A percentile compares a stretch with the other conserved stretches of the same genome.
phyloP scores from a whole-genome alignment of 2,113 vertebrate species.

The Nipponia nippon region DNA sequence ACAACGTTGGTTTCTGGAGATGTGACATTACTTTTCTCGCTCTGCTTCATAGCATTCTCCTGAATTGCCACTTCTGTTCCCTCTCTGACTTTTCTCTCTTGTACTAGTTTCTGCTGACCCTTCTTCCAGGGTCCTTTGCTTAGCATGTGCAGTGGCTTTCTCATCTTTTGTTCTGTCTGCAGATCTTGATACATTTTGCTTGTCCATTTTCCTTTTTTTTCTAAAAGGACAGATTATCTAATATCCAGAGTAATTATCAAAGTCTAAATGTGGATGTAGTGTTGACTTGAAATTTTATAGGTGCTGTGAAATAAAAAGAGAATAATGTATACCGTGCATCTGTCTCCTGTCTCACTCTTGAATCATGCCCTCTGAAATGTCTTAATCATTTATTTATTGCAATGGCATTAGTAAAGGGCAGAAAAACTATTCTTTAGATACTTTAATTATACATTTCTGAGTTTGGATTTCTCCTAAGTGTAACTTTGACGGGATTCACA shows the following conservation, averaged over 20 bases:
- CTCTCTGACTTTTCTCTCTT: neutral
- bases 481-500: neutral
- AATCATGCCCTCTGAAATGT: neutral
- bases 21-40: neutral
- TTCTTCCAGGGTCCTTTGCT: neutral
- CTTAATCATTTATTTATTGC: neutral
- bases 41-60: neutral
- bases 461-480: neutral
- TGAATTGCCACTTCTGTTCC: neutral
- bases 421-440: neutral
- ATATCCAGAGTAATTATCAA: neutral
- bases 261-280: neutral
- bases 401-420: neutral
- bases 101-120: neutral
- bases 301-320: neutral
- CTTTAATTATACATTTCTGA: neutral
- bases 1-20: neutral
- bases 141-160: neutral
- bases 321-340: neutral
- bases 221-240: neutral
- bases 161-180: neutral
- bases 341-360: neutral
- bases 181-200: neutral
- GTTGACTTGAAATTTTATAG: neutral
- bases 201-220: neutral